Conservation (phyloP, 2,888 invertebrate species). For the Cryptops parisi region DNA sequence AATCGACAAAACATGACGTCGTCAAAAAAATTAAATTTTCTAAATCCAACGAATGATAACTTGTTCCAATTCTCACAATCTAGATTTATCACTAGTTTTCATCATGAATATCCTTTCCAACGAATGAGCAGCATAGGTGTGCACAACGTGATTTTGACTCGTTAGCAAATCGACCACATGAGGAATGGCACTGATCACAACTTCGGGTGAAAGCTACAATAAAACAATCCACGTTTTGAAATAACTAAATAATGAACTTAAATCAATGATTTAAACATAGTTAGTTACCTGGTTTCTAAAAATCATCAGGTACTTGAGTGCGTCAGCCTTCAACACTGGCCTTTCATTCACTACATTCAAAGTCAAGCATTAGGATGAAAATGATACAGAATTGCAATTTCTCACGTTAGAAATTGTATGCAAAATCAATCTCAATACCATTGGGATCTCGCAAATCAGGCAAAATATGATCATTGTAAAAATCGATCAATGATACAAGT, state of each 20-base stretch:
- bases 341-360: slow-evolving; percentile 57
- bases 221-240: neutral
- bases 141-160: slow-evolving; percentile 69
- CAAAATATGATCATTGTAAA: slow-evolving; percentile 70
- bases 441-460: slow-evolving; percentile 65
- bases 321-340: slow-evolving; percentile 90
- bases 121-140: slow-evolving; percentile 86
- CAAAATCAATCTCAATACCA: slow-evolving; percentile 34
- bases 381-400: neutral
- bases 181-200: slow-evolving; percentile 58
- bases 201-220: slow-evolving; percentile 50
- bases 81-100: slow-evolving; percentile 42
- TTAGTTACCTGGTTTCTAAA: slow-evolving; percentile 57
- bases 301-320: slow-evolving; percentile 90
- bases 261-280: neutral
- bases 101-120: slow-evolving; percentile 76
- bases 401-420: neutral
- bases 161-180: slow-evolving; percentile 60
- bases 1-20: neutral
- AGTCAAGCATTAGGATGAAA: slow-evolving; percentile 5
- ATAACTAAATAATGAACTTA: neutral
- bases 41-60: neutral
- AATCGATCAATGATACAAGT: slow-evolving; percentile 76
- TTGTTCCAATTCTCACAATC: slow-evolving; percentile 36
- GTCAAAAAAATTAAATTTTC: neutral